Conservation (phyloP, 2,888 invertebrate genomes). For the Trachelus troglodyta region DNA sequence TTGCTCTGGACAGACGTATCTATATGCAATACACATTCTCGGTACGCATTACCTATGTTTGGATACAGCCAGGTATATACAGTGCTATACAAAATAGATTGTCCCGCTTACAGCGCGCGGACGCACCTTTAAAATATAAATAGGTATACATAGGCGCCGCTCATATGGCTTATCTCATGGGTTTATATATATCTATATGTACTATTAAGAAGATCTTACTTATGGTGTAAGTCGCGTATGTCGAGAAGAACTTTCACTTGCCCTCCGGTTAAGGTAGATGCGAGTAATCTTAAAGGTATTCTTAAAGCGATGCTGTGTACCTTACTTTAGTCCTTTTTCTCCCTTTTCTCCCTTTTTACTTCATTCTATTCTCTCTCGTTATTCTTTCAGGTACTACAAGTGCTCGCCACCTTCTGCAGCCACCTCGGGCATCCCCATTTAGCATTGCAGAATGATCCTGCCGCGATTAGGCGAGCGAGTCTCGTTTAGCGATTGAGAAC, state of each 20-base stretch:
- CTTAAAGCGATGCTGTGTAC: slow-evolving; percentile 28
- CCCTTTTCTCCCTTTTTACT: neutral
- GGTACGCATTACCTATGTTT: neutral
- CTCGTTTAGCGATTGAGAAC: neutral
- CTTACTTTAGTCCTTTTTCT: neutral
- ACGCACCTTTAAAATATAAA: neutral
- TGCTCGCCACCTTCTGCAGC: neutral
- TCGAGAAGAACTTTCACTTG: slow-evolving; percentile 54
- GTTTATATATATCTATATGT: neutral
- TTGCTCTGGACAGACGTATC: neutral
- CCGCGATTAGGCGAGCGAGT: neutral
- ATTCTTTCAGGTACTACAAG: neutral
- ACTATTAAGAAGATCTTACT: neutral
- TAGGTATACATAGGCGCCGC: neutral
- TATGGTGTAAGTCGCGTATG: neutral
- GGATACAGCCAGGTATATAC: neutral
- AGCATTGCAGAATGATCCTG: neutral
- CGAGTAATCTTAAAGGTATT: slow-evolving; percentile 49
- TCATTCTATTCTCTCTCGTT: neutral
- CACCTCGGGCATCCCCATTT: neutral
- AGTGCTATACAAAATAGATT: neutral
- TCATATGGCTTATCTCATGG: neutral
- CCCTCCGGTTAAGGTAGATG: slow-evolving; percentile 49
- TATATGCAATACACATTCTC: neutral
- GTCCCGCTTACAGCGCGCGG: neutral